These are phyloP conservation scores for Drosophila dives DNA, from an alignment of 2,888 invertebrate species.

Conservation along the genomic window DNA sequence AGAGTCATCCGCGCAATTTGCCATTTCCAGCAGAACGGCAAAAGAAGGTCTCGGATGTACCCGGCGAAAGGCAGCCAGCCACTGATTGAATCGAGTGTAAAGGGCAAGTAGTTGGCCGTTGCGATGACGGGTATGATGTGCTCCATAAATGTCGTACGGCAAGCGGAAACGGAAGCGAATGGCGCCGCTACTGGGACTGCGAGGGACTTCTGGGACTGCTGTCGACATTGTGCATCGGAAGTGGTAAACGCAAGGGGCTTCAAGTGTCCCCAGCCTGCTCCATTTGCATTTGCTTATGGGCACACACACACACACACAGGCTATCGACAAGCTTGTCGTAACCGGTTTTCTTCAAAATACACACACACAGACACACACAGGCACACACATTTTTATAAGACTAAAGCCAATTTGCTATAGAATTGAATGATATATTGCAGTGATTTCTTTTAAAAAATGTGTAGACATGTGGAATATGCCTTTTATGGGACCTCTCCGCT, in stretches of 20 bases:
- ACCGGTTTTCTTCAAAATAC: conserved; percentile 25
- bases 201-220: conserved; percentile 45
- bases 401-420: conserved; percentile 33
- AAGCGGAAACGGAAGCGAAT: conserved; percentile 65
- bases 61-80: conserved; percentile 49
- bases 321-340: conserved; percentile 29
- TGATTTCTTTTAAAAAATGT: conserved; percentile 11
- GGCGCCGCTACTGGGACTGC: conserved; percentile 59
- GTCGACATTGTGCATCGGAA: conserved; percentile 60
- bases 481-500: neutral
- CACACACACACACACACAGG: conserved; percentile 7
- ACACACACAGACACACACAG: neutral
- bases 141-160: conserved; percentile 69
- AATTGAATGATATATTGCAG: conserved; percentile 33
- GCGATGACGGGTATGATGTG: conserved; percentile 54
- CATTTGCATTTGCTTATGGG: conserved; percentile 62
- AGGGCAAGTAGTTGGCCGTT: conserved; percentile 63
- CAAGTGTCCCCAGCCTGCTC: conserved; percentile 35
- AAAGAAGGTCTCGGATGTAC: conserved; percentile 10
- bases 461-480: conserved; percentile 13
- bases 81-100: conserved; percentile 76
- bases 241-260: conserved; percentile 63
- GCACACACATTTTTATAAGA: conserved; percentile 11
- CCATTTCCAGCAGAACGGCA: conserved; percentile 43
- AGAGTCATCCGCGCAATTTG: conserved; percentile 61